Conservation (phyloP, 2,113 vertebrate genomes). For the Callocephalon fimbriatum region DNA sequence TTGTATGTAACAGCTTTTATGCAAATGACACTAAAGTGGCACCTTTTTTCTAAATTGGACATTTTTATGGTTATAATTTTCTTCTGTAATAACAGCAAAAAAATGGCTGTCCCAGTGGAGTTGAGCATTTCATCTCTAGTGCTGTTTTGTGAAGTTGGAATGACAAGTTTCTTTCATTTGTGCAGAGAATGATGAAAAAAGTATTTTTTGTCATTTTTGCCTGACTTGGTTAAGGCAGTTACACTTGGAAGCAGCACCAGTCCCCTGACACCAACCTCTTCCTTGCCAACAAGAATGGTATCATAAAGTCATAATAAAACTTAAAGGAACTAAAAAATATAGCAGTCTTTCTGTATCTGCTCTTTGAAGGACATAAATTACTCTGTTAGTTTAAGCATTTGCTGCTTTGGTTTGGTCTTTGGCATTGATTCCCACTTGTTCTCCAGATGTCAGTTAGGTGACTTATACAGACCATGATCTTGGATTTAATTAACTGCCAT, state of each 20-base stretch:
- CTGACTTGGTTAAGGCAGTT: conserved; percentile 60
- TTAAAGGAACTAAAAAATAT: conserved; percentile 39
- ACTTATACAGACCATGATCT: conserved; percentile 64
- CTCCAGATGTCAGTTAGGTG: conserved; percentile 61
- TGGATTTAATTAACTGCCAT: conserved; percentile 67
- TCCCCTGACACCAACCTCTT: conserved; percentile 61
- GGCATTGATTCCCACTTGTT: conserved; percentile 15
- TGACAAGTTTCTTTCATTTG: conserved; percentile 98
- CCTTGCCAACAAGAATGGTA: conserved; percentile 33
- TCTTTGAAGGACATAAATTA: conserved; percentile 51
- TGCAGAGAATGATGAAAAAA: conserved; percentile 85
- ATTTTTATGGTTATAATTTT: conserved; percentile 97
- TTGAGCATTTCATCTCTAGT: conserved; percentile 88
- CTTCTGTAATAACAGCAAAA: conserved; percentile 92
- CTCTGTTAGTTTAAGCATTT: conserved; percentile 49
- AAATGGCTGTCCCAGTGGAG: conserved; percentile 90
- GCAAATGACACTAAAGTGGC: conserved; percentile 92
- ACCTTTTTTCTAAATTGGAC: conserved; percentile 90
- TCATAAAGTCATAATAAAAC: conserved; percentile 41
- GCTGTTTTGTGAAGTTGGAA: conserved; percentile 91
- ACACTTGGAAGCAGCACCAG: conserved; percentile 55
- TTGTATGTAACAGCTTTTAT: conserved; percentile 95
- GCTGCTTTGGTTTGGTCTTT: conserved; percentile 55
- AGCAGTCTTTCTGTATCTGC: neutral
- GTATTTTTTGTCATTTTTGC: conserved; percentile 68